phyloP scores from a whole-genome alignment of 1,140 invertebrate genomes.

The Zaprionus lachaisei region DNA sequence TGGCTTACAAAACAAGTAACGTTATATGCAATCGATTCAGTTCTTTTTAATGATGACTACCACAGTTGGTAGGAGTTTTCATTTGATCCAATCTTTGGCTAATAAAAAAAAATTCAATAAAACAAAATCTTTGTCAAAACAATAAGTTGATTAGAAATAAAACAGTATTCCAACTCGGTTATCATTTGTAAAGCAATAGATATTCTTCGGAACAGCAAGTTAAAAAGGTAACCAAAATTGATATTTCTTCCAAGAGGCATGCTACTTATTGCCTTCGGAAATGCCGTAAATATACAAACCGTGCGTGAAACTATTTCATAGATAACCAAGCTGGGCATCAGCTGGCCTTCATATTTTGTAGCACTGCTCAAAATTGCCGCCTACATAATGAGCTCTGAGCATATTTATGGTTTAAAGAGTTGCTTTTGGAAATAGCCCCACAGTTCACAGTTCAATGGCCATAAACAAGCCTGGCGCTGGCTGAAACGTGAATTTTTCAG shows the following conservation, averaged over 20 bases:
- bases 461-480: constrained; percentile 36
- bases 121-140: no score
- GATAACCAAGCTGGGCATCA: constrained; percentile 51
- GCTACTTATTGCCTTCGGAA: constrained; percentile 23
- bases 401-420: constrained; percentile 67
- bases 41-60: neutral
- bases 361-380: constrained; percentile 17
- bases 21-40: neutral
- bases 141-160: no score
- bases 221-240: no score
- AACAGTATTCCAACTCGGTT: no score
- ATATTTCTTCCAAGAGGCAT: neutral
- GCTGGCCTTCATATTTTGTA: constrained; percentile 3
- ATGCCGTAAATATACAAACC: constrained; percentile 44
- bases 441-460: constrained; percentile 39
- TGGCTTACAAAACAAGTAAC: constrained; percentile 25
- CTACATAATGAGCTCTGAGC: constrained; percentile 41
- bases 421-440: constrained; percentile 17
- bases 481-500: constrained; percentile 54
- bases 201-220: no score
- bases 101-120: no score
- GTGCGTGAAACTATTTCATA: constrained; percentile 54
- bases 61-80: no score
- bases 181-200: no score
- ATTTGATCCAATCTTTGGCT: no score